These are phyloP conservation scores for Luperina nickerlii DNA, from an alignment of 2,888 invertebrate species.

Conservation along the genomic window DNA sequence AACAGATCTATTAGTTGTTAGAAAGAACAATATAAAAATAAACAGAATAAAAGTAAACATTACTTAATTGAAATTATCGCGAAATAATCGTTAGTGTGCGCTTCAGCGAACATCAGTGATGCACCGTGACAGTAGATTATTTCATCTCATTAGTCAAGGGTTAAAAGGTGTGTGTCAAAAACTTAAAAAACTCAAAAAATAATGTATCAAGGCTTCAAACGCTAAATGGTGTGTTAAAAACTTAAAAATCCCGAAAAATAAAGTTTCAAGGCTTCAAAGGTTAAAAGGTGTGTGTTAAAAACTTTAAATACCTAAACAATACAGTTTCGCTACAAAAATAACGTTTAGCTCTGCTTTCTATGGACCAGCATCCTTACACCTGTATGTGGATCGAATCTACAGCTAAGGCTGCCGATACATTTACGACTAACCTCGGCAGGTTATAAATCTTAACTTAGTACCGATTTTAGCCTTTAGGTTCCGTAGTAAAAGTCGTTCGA, in stretches of 20 bases:
- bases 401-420: constrained; percentile 70
- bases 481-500: constrained; percentile 58
- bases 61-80: neutral
- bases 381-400: constrained; percentile 58
- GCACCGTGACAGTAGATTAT: neutral
- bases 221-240: neutral
- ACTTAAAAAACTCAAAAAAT: neutral
- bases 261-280: neutral
- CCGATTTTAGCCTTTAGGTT: constrained; percentile 61
- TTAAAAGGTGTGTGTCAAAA: neutral
- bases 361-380: constrained; percentile 29
- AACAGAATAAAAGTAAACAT: too few relatives aligned
- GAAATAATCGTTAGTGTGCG: neutral
- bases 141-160: neutral
- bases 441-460: constrained; percentile 71
- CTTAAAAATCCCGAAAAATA: neutral
- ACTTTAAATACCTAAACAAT: neutral
- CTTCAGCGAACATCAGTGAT: neutral
- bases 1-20: too few relatives aligned
- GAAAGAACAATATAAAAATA: too few relatives aligned
- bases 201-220: neutral
- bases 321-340: neutral
- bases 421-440: constrained; percentile 68
- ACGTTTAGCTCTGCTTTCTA: constrained; percentile 22
- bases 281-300: neutral